Base-by-base conservation (phyloP, 2,888 invertebrate species). In the Asteroscopus sphinx region DNA sequence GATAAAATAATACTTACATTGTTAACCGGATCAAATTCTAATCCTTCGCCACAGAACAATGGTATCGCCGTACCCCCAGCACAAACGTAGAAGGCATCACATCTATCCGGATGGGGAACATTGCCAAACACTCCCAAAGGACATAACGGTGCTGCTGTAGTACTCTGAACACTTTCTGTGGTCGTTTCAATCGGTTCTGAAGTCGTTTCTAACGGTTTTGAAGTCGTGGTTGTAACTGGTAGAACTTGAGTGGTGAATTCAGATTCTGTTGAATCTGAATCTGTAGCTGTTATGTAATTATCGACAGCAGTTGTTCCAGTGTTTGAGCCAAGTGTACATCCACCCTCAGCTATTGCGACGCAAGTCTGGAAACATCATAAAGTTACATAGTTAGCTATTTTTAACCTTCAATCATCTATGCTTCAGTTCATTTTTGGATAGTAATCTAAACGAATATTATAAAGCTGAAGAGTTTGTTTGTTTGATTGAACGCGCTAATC, bases 1-100 rank as follows among this genome's bases (percentile, higher is more conserved):
- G n/a, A n/a, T n/a, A n/a, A n/a, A n/a, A n/a, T n/a, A n/a, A n/a
- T 4, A 48, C 73, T 76, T 61, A 83, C 84, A 13, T 26, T 45
- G 4, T 35, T 1, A 0, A 26, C 25, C 1, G 37, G 37, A 16
- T 48, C 45, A 17, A 53, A 67, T 5, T 67, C 67, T 0, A 21
- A 25, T 0, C 63, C 67, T 9, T 26, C 35, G 33, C 37, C 37
- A 25, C 67, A 67, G 1, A 11, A 3, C 12, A 62, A 9, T 11
- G 15, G 12, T 6, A 62, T 17, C 0, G 52, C 33, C 0, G 15
- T 25, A 1, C 48, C 40, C 3, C 9, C 30, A 0, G 37, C 3
- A 9, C 67, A 67, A 9, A 63, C 11, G 25, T 53, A 73, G 47
- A 66, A 73, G 0, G 26, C 46, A 0, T 47, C 32, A 13, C 73